phyloP scores from a whole-genome alignment of 2,113 vertebrate species.

The Patagioenas fasciata region DNA sequence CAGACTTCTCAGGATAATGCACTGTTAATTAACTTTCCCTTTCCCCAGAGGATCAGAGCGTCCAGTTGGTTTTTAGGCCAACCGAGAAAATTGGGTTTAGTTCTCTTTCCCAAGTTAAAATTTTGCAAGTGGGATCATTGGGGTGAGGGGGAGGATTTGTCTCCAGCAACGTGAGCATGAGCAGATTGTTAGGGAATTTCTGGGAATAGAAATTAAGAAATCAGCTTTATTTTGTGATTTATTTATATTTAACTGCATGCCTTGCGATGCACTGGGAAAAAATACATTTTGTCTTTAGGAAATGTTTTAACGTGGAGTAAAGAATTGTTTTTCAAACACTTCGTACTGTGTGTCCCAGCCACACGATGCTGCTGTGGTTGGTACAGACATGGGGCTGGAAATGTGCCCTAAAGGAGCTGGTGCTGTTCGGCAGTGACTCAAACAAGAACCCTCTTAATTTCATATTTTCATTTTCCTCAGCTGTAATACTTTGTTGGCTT shows the following conservation, averaged over 20 bases:
- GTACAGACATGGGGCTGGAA: not conserved
- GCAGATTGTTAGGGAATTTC: not conserved
- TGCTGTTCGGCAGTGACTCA: not conserved
- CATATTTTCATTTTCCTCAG: not conserved
- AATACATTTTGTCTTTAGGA: not conserved
- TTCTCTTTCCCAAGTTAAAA: not conserved
- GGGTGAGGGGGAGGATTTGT: not conserved
- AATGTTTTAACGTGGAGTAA: not conserved
- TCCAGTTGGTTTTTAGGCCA: not conserved
- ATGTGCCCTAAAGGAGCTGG: not conserved
- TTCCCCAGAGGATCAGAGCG: not conserved
- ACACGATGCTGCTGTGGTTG: not conserved
- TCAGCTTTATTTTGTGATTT: not conserved
- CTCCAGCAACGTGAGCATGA: not conserved
- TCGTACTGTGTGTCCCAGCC: not conserved
- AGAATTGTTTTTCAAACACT: not conserved
- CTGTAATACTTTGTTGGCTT: not conserved
- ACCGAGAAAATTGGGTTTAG: not conserved
- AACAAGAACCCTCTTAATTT: not conserved
- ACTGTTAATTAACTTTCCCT: slow-evolving; percentile 27
- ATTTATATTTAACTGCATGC: not conserved
- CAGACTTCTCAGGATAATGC: not conserved
- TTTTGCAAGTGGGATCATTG: not conserved
- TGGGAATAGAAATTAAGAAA: not conserved
- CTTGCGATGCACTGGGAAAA: not conserved